Evolutionary conservation across 1,140 invertebrate species (phyloP).

Genomic region (Neodiprion virginianus): DNA sequence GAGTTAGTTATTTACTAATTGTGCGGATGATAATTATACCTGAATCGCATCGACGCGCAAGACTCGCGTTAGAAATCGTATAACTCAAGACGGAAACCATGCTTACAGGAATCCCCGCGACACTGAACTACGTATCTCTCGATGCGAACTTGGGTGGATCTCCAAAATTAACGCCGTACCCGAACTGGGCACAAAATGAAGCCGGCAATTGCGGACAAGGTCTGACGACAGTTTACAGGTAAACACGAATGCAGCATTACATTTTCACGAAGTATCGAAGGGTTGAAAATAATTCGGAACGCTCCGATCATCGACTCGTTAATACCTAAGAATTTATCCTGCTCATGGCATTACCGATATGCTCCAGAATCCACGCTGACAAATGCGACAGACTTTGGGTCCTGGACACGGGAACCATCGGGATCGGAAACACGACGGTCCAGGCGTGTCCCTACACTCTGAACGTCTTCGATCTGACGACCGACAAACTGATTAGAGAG

Average conservation of each 20-base stretch:
- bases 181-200: slow-evolving; percentile 75
- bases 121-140: slow-evolving; percentile 79
- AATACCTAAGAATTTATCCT: not conserved
- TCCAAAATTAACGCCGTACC: slow-evolving; percentile 78
- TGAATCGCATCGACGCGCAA: too few relatives aligned
- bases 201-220: slow-evolving; percentile 76
- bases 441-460: slow-evolving; percentile 77
- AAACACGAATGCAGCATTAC: slow-evolving; percentile 11
- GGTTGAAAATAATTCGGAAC: too few relatives aligned
- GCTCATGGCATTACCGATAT: not conserved
- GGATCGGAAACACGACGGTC: slow-evolving; percentile 76
- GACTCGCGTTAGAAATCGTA: too few relatives aligned
- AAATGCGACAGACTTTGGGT: slow-evolving; percentile 81
- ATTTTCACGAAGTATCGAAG: too few relatives aligned
- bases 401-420: slow-evolving; percentile 80
- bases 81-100: too few relatives aligned
- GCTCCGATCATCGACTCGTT: not conserved
- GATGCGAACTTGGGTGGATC: slow-evolving; percentile 68
- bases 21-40: too few relatives aligned
- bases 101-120: slow-evolving; percentile 76
- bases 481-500: slow-evolving; percentile 72
- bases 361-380: slow-evolving; percentile 68
- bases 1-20: too few relatives aligned
- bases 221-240: slow-evolving; percentile 76
- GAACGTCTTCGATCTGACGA: slow-evolving; percentile 78